Conservation (phyloP, 2,113 vertebrate species). For the Odocoileus virginianus region DNA sequence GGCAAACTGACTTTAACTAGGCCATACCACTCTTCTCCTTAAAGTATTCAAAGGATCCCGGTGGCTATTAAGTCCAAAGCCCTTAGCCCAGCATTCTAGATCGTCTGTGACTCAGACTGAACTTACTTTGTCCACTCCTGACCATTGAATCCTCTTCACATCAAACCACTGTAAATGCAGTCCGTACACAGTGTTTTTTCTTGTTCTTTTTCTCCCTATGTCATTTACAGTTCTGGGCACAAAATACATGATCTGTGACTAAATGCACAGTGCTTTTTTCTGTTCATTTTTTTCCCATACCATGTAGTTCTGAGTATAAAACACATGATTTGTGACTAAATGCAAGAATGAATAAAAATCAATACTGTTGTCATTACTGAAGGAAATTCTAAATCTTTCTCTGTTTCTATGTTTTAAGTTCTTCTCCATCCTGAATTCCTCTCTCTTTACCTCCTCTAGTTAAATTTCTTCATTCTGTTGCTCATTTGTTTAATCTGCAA, state of each 20-base stretch:
- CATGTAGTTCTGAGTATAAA: not conserved
- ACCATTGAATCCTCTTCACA: not conserved
- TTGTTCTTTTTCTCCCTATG: not conserved
- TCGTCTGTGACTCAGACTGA: not conserved
- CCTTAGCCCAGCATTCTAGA: not conserved
- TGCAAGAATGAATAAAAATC: not conserved
- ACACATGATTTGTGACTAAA: not conserved
- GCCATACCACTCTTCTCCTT: not conserved
- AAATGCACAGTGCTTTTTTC: not conserved
- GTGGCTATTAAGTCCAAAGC: not conserved
- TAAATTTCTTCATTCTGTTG: not conserved
- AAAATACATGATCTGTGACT: not conserved
- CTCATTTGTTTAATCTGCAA: not conserved
- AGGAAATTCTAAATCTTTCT: not conserved
- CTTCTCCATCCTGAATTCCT: not conserved
- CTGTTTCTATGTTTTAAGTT: not conserved
- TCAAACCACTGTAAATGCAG: not conserved
- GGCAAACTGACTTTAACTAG: not conserved
- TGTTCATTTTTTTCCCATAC: not conserved
- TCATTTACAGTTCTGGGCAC: not conserved
- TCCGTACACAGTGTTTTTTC: fast-evolving
- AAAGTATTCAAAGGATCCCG: not conserved
- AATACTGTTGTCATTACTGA: not conserved
- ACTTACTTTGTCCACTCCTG: not conserved
- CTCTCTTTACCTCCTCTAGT: not conserved